phyloP scores from a whole-genome alignment of 1,140 invertebrate species.

The Trichonephila clavata region DNA sequence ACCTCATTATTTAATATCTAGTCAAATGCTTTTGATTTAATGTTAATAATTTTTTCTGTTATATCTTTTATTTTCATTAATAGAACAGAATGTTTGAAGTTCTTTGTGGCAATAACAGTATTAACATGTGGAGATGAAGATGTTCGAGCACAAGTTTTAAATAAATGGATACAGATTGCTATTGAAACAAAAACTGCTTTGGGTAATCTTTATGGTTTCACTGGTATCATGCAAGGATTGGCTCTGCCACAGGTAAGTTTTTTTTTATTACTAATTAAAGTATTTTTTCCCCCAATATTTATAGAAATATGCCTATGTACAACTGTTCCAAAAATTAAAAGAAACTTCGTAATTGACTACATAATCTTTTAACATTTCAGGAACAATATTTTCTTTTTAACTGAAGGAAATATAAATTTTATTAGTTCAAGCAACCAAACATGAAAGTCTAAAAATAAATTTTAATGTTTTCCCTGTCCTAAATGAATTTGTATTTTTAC shows the following conservation, averaged over 20 bases:
- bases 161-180: constrained; percentile 95
- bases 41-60: not conserved
- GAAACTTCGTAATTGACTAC: too few species aligned
- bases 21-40: too few species aligned
- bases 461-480: too few species aligned
- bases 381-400: too few species aligned
- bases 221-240: constrained; percentile 93
- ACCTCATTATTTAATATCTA: too few species aligned
- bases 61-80: not conserved
- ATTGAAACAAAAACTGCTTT: constrained; percentile 94
- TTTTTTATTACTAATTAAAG: not conserved
- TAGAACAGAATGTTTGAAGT: constrained; percentile 87
- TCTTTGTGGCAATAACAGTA: constrained; percentile 93
- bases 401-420: too few species aligned
- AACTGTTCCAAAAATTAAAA: too few species aligned
- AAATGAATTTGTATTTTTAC: too few species aligned
- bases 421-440: too few species aligned
- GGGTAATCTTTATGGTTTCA: constrained; percentile 95
- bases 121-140: constrained; percentile 87
- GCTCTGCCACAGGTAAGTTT: constrained; percentile 88
- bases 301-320: too few species aligned
- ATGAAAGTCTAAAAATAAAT: too few species aligned
- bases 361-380: too few species aligned
- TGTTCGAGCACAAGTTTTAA: constrained; percentile 88
- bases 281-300: not conserved